These are phyloP conservation scores for Drosophila neonasuta DNA, from an alignment of 2,888 invertebrate genomes.

Conservation along the genomic window DNA sequence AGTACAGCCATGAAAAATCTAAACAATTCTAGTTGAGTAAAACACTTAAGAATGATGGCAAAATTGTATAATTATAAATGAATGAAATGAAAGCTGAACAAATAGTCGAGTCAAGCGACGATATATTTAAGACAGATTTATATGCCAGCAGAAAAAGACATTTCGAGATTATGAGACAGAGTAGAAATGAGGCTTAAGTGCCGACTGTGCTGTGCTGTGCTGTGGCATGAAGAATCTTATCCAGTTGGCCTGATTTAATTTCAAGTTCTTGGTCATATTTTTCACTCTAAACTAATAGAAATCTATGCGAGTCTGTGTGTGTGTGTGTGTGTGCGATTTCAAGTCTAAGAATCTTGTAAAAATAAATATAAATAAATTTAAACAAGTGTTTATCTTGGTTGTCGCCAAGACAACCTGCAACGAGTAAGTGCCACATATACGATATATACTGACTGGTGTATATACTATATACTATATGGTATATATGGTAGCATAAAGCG, in stretches of 20 bases:
- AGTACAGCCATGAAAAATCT: no score
- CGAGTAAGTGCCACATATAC: not conserved
- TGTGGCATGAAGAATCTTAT: not conserved
- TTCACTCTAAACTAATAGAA: slow-evolving; percentile 2
- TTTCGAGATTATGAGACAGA: not conserved
- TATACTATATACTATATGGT: not conserved
- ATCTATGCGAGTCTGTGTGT: not conserved
- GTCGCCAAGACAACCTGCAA: slow-evolving; percentile 4
- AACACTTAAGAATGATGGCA: no score
- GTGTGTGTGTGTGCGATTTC: no score
- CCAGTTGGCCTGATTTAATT: not conserved
- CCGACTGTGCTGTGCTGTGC: no score
- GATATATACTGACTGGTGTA: not conserved
- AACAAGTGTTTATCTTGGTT: slow-evolving; percentile 7
- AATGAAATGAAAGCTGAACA: no score
- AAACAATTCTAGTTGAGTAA: no score
- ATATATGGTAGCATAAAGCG: not conserved
- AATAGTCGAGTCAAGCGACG: no score
- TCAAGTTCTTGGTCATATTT: slow-evolving; percentile 4
- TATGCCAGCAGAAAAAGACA: not conserved
- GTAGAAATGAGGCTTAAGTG: not conserved
- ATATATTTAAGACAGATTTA: not conserved
- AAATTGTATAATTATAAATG: no score
- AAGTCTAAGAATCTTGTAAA: slow-evolving; percentile 1
- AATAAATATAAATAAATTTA: slow-evolving; percentile 19